Percentiles rank a stretch among this genome's conserved stretches.
These are phyloP conservation scores for Cloeon dipterum DNA, from an alignment of 2,888 invertebrate species.

Conservation along the genomic window DNA sequence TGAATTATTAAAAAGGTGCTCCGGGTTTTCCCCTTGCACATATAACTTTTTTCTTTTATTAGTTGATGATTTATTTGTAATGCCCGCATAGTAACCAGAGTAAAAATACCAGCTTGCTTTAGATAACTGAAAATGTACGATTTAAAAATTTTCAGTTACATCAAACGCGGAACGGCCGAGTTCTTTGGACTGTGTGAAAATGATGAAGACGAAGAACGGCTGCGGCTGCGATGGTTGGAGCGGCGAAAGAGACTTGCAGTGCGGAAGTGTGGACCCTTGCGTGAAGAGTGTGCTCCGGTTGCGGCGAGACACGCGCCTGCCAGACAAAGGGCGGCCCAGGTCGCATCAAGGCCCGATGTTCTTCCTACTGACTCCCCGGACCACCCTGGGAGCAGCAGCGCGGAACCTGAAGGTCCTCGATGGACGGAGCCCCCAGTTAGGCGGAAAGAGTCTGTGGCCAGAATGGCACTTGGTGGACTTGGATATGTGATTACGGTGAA, in stretches of 20 bases:
- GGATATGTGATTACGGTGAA: constrained; percentile 52
- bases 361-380: constrained; percentile 15
- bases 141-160: no score
- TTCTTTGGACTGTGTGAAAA: constrained; percentile 70
- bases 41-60: no score
- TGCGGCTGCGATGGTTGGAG: constrained; percentile 55
- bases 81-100: no score
- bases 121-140: no score
- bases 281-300: constrained; percentile 18
- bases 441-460: constrained; percentile 58
- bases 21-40: no score
- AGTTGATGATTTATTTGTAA: no score
- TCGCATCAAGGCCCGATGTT: constrained; percentile 18
- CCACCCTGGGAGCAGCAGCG: constrained; percentile 12
- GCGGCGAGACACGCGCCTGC: constrained; percentile 9
- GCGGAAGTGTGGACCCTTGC: constrained; percentile 32
- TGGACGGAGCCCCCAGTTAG: constrained; percentile 18
- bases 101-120: no score
- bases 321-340: not conserved
- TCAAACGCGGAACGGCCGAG: constrained; percentile 56
- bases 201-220: constrained; percentile 35
- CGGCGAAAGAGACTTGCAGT: constrained; percentile 54
- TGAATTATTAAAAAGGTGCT: no score
- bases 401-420: constrained; percentile 15
- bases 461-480: constrained; percentile 58